These are phyloP conservation scores for Pollenia griseotomentosa DNA, from an alignment of 2,888 invertebrate genomes.

Conservation along the genomic window DNA sequence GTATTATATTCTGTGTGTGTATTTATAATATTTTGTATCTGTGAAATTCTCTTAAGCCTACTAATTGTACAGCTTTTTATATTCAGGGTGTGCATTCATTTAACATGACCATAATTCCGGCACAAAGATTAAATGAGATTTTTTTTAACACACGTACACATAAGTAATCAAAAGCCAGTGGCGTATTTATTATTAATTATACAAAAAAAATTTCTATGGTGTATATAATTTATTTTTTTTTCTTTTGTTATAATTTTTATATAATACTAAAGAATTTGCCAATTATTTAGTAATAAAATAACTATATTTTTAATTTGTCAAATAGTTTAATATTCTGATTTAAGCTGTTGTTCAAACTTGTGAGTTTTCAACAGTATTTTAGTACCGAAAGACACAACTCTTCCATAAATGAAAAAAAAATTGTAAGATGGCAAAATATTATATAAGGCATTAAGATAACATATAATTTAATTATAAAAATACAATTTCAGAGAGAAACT, in stretches of 20 bases:
- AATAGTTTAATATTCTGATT: too few species aligned
- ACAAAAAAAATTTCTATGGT: neutral
- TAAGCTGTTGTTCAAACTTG: too few species aligned
- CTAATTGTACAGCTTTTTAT: constrained; percentile 80
- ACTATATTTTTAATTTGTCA: too few species aligned
- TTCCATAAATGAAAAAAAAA: too few species aligned
- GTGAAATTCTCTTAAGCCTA: constrained; percentile 78
- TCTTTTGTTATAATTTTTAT: neutral
- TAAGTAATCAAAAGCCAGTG: constrained; percentile 39
- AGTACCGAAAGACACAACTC: too few species aligned
- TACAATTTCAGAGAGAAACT: too few species aligned
- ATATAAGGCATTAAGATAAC: too few species aligned
- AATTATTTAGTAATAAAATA: too few species aligned
- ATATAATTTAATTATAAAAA: too few species aligned
- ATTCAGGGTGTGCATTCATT: constrained; percentile 74
- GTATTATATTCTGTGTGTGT: constrained; percentile 32
- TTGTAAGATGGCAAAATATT: too few species aligned
- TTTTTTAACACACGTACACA: constrained; percentile 54
- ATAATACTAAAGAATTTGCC: too few species aligned
- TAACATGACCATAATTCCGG: constrained; percentile 70
- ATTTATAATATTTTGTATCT: constrained; percentile 65
- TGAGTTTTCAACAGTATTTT: too few species aligned
- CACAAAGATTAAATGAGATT: constrained; percentile 71
- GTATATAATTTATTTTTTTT: neutral
- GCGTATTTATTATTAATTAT: constrained; percentile 35